Evolutionary conservation across 2,797 vertebrate species (phyloP), one percentile per base, ranked within the genome.

Genomic region (Eutrigla gurnardus): DNA sequence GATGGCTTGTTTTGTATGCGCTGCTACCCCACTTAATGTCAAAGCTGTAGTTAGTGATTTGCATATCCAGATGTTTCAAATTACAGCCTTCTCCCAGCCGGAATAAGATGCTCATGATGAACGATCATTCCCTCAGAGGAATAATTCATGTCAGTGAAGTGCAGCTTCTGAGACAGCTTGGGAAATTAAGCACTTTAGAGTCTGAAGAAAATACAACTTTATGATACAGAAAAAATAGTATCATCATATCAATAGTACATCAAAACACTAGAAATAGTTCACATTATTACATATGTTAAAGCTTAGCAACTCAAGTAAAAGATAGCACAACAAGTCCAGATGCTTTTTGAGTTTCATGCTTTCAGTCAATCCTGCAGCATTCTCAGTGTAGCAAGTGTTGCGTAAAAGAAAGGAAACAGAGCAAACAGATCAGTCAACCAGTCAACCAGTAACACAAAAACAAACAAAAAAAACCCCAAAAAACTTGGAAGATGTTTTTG

Each of bases 21-120:
- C 82, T 33, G 83, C 81, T 73, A 61, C 60, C 73, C 75, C 80
- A 71, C 42, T 89, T 92, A 81, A 88, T 88, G 85, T 82, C 80
- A 71, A 2, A 68, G 63, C 75, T 40, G 40, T 36, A 71, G 70
- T 78, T 50, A 33, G 60, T 37, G 57, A 89, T 84, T 81, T 85
- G 85, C 86, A 83, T 78, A 73, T 88, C 87, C 90, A 92, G 90
- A 90, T 89, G 89, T 87, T 90, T 81, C 72, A 58, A 70, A 75
- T 85, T 84, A 78, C 64, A 35, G 49, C 43, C 70, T 46, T 59
- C 71, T 84, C 75, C 78, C 81, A 85, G 75, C 74, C 65, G 50
- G 82, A 89, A 80, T 84, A 81, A 89, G 79, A 86, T 60, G 63
- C 78, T 85, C 73, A 66, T 86, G 86, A 86, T 88, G 83, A 88